Evolutionary conservation across 2,797 vertebrate genomes (phyloP), one percentile per base, ranked within the genome.

Genomic region (Notolepis coatsorum): DNA sequence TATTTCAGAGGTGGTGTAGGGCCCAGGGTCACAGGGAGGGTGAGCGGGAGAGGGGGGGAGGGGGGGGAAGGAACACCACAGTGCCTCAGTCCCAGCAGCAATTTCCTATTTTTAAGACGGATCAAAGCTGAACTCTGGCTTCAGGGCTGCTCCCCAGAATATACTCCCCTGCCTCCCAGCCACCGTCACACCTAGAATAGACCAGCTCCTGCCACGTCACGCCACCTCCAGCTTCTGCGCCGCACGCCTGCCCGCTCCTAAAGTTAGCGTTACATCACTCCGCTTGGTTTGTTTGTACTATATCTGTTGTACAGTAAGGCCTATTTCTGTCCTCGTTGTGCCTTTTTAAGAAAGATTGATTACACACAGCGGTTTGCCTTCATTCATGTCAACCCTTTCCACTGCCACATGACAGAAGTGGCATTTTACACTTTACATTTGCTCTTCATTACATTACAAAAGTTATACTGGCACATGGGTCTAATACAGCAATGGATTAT

Each of bases 71-170:
- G 47, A 47, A 23, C 51, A 45, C 37, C 1, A 0, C 35, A 58
- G 18, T 42, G 25, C 20, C 7, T 10, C 47, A 70, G 45, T 73
- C 60, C n/a, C 51, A 51, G 73, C 5, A 24, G 38, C 9, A 8
- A 24, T 53, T 68, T 75, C 55, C 65, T 77, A 66, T 81, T 80
- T 79, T n/a, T 64, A 64, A 69, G 73, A 49, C n/a, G 57, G 70
- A 77, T 86, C 48, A 68, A 73, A 72, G 43, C 39, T 31, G 39
- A 58, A 71, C 67, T 77, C 52, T 65, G 59, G 10, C 73, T 71
- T 39, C 50, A 75, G 74, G 71, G 31, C 52, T 67, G 63, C 56
- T 69, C 28, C 80, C 71, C 56, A 76, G 79, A 86, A 85, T 85
- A 84, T 51, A 66, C 68, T n/a, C 35, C 51, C 24, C 21, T 10